A percentile compares a stretch with the other conserved stretches of the same genome.
Conservation (phyloP, 2,888 invertebrate species). For the Eugnorisma glareosa region DNA sequence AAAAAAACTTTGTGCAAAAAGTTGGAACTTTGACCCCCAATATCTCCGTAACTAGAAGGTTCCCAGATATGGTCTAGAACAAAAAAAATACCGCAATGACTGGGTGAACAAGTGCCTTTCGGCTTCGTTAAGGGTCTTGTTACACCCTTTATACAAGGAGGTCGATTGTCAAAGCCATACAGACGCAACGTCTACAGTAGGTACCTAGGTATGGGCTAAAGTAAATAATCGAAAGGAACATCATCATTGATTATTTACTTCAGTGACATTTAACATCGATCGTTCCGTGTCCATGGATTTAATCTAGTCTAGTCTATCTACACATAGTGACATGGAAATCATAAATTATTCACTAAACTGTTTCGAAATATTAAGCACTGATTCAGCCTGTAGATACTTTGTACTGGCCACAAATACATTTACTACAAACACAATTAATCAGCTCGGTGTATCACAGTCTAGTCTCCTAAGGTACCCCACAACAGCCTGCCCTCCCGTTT, state of each 20-base stretch:
- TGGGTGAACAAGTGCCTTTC: too few relatives aligned
- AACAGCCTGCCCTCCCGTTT: neutral
- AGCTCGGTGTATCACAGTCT: neutral
- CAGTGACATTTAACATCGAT: constrained; percentile 17
- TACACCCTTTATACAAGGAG: too few relatives aligned
- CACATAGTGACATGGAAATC: constrained; percentile 4
- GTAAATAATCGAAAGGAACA: constrained; percentile 1
- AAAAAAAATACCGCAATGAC: too few relatives aligned
- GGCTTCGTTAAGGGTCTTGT: too few relatives aligned
- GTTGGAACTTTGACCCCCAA: too few relatives aligned
- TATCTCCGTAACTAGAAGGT: too few relatives aligned
- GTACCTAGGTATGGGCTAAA: neutral
- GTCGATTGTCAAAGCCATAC: neutral
- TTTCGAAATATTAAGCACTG: neutral
- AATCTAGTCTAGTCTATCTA: constrained; percentile 15
- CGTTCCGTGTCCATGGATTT: constrained; percentile 7
- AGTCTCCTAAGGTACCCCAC: neutral
- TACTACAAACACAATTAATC: neutral
- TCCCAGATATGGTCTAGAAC: too few relatives aligned
- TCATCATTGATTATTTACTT: constrained; percentile 9
- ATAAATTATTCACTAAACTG: constrained; percentile 23
- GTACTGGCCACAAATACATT: constrained; percentile 1
- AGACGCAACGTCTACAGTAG: neutral
- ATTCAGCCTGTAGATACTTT: constrained; percentile 3
- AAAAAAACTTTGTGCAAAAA: too few relatives aligned